These are phyloP conservation scores for Pycnonotus jocosus DNA, from an alignment of 2,113 vertebrate genomes.

Conservation along the genomic window DNA sequence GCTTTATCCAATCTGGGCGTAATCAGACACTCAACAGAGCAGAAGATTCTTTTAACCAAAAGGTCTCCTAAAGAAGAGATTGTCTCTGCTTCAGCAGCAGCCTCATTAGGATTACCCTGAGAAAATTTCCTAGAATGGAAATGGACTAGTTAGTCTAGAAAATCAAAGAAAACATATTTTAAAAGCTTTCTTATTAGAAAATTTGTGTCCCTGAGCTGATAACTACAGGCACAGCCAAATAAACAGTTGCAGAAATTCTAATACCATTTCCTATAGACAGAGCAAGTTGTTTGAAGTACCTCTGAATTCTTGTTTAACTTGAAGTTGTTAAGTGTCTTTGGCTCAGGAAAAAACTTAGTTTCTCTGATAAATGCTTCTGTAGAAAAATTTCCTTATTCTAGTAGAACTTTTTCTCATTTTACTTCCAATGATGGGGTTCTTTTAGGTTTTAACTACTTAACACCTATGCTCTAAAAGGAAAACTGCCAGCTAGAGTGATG, in stretches of 20 bases:
- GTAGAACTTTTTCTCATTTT: neutral
- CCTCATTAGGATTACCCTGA: neutral
- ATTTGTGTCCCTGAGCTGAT: neutral
- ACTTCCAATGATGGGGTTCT: accelerated
- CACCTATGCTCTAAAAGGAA: neutral
- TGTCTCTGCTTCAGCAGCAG: neutral
- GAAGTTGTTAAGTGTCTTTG: neutral
- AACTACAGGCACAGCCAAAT: neutral
- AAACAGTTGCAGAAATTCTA: neutral
- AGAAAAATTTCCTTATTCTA: neutral
- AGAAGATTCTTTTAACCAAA: neutral
- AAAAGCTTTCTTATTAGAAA: neutral
- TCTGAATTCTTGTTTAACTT: neutral
- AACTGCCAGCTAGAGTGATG: neutral
- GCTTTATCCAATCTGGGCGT: neutral
- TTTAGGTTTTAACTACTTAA: neutral
- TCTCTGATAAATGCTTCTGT: neutral
- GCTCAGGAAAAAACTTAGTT: neutral
- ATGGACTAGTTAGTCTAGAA: neutral
- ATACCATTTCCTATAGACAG: neutral
- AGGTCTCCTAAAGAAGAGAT: neutral
- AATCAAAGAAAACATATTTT: neutral
- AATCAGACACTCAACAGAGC: neutral
- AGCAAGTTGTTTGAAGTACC: neutral
- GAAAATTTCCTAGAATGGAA: neutral